A percentile compares a stretch with the other conserved stretches of the same genome.
These are phyloP conservation scores for Lithophane leautieri DNA, from an alignment of 2,888 invertebrate species.

Conservation along the genomic window DNA sequence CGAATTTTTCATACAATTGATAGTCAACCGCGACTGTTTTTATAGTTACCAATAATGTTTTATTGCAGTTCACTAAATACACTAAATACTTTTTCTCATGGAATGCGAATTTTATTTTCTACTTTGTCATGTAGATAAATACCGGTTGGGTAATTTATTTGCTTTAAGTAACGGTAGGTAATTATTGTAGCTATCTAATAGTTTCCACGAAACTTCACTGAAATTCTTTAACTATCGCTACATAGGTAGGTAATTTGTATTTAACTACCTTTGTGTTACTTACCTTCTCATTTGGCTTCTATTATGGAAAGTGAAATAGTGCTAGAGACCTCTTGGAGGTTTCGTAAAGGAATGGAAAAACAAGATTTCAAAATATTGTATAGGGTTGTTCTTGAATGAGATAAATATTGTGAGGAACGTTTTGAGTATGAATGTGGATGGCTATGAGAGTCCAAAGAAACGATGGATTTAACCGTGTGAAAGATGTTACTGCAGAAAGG, in stretches of 20 bases:
- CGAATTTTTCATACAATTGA: conserved; percentile 5
- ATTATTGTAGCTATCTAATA: neutral
- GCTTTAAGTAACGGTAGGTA: conserved; percentile 1
- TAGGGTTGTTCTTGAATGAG: neutral
- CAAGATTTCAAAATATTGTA: neutral
- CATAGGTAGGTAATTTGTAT: conserved; percentile 23
- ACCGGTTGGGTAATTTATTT: conserved; percentile 23
- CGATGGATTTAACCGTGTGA: neutral
- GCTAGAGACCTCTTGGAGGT: neutral
- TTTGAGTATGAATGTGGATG: neutral
- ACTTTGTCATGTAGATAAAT: conserved; percentile 44
- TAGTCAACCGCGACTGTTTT: conserved; percentile 36
- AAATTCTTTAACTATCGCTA: conserved; percentile 17
- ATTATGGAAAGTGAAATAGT: conserved; percentile 8
- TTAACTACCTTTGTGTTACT: neutral
- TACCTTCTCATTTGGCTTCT: neutral
- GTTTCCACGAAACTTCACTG: neutral
- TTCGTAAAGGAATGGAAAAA: neutral
- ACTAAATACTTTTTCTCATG: conserved; percentile 49
- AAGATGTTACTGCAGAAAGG: neutral
- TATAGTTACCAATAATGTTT: conserved; percentile 49
- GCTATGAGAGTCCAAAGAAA: neutral
- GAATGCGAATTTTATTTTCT: conserved; percentile 61
- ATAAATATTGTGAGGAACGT: neutral
- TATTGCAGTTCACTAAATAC: conserved; percentile 56